Evolutionary conservation across 2,113 vertebrate species (phyloP).

Genomic region (Bos taurus): ARS-UCD2.0 NC_037345.1:65410001-65410500

Average conservation of each 20-base stretch:
- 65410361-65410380: background rate
- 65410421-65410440: background rate
- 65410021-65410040: background rate
- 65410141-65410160: background rate
- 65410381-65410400: background rate
- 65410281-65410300: background rate
- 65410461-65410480: background rate
- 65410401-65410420: background rate
- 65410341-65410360: background rate
- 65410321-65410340: background rate
- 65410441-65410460: background rate
- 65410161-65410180: background rate
- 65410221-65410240: background rate
- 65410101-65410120: background rate
- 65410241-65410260: background rate
- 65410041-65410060: background rate
- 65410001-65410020: fast-evolving
- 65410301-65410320: background rate
- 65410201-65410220: background rate
- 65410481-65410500: background rate
- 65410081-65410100: background rate
- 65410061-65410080: background rate
- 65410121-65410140: background rate
- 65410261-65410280: background rate
- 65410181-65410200: background rate